These are phyloP conservation scores for Drosophila borborema DNA, from an alignment of 2,888 invertebrate species.

Conservation along the genomic window DNA sequence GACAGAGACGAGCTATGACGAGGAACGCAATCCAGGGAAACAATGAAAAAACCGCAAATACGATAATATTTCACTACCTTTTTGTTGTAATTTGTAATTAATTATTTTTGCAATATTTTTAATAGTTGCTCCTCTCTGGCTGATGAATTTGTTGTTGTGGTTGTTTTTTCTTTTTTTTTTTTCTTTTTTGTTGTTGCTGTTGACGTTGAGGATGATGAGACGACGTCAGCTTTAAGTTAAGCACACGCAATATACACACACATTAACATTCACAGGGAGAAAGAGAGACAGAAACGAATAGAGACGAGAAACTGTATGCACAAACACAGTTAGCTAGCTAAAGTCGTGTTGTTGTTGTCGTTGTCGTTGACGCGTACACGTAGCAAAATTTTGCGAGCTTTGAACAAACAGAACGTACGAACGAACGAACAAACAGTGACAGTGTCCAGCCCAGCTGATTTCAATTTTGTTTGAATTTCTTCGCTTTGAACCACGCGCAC, in stretches of 20 bases:
- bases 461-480: constrained; percentile 51
- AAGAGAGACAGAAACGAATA: constrained; percentile 38
- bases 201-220: constrained; percentile 42
- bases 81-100: constrained; percentile 48
- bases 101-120: constrained; percentile 50
- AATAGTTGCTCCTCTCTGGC: constrained; percentile 31
- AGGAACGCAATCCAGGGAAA: constrained; percentile 41
- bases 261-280: constrained; percentile 34
- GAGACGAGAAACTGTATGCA: constrained; percentile 54
- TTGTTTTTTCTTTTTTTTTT: too few species aligned
- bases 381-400: constrained; percentile 62
- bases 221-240: constrained; percentile 66
- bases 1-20: constrained; percentile 34
- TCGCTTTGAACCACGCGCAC: constrained; percentile 54
- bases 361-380: constrained; percentile 53
- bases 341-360: constrained; percentile 34
- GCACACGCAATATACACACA: constrained; percentile 54
- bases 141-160: constrained; percentile 1
- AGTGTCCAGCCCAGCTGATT: constrained; percentile 60
- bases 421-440: constrained; percentile 53
- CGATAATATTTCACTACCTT: constrained; percentile 68
- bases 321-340: constrained; percentile 47
- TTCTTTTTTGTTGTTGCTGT: constrained; percentile 15
- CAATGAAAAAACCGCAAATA: constrained; percentile 58
- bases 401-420: constrained; percentile 78